Evolutionary conservation across 2,113 vertebrate species (phyloP), one percentile per base, ranked within the genome.

Genomic region (Corythornis madagascariensis): DNA sequence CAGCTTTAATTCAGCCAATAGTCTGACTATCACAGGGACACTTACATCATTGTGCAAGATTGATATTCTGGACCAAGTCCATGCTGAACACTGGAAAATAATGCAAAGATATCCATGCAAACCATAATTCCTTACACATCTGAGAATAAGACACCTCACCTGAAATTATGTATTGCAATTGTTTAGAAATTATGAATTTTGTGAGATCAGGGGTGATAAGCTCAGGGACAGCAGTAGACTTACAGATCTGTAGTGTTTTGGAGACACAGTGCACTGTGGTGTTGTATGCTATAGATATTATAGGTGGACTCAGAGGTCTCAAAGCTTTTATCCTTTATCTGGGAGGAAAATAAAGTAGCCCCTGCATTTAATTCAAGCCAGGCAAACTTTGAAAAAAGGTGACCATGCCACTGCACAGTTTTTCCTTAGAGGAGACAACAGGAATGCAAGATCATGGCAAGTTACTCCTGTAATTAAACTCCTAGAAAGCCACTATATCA

Each of bases 391-490:
- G 31, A 53, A 75, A 75, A 83, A 78, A 71, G 5, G 15, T 53
- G 22, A 84, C 15, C 15, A 18, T 0, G 1, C 16, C 12, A 6
- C 29, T 74, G 25, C 9, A 43, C 3, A 9, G 0, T 43, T 61
- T 48, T 89, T 57, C 29, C 17, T 20, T 25, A 29, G 20, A 3
- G 40, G 4, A 64, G 29, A 21, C 4, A 19, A 14, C 5, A 82
- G 9, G 24, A 43, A 69, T 43, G 11, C 3, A 40, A 0, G 2
- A 24, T 15, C 15, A 21, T 11, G 11, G n/a, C 10, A 60, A 78
- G 15, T 48, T 74, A 52, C 1, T 20, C 29, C 40, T 40, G 15
- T 17, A 19, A 86, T 38, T 26, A 71, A 78, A 40, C 7, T 31
- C 19, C 16, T n/a, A 72, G 29, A 75, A 90, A 75, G 21, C 1